phyloP scores from a whole-genome alignment of 2,113 vertebrate genomes.

The Columba livia region DNA sequence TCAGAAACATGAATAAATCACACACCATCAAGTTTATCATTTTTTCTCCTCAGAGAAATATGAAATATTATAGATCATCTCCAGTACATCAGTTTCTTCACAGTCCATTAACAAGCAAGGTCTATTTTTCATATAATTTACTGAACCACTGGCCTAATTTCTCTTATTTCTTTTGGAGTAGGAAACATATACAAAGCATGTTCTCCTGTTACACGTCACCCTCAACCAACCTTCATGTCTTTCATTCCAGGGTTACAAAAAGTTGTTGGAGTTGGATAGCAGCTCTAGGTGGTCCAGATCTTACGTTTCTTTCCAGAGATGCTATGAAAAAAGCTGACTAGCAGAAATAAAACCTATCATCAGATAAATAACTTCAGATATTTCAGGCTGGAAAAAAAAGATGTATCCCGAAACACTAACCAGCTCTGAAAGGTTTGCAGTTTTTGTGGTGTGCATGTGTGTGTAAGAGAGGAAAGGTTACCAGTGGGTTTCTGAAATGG shows the following conservation, averaged over 20 bases:
- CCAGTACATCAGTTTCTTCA: slow-evolving; percentile 76
- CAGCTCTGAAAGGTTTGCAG: not conserved
- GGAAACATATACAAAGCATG: slow-evolving; percentile 20
- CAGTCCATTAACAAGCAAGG: slow-evolving; percentile 75
- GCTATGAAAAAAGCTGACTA: not conserved
- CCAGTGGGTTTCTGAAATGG: not conserved
- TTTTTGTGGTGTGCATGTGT: not conserved
- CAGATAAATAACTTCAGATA: not conserved
- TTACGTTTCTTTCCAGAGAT: not conserved
- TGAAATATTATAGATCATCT: slow-evolving; percentile 76
- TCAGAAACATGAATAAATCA: slow-evolving; percentile 77
- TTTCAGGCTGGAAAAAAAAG: not conserved
- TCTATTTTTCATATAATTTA: slow-evolving; percentile 78
- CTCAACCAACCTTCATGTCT: not conserved
- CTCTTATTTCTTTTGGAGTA: slow-evolving; percentile 60
- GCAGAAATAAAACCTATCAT: not conserved
- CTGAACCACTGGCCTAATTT: slow-evolving; percentile 77
- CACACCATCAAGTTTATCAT: slow-evolving; percentile 76
- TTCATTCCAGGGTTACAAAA: not conserved
- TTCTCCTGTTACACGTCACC: not conserved
- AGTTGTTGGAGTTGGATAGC: not conserved
- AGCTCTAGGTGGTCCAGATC: not conserved
- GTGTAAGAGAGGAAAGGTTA: not conserved
- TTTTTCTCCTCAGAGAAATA: slow-evolving; percentile 77
- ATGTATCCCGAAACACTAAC: not conserved